These are phyloP conservation scores for Dasyprocta punctata DNA, from an alignment of 2,113 vertebrate species.

Conservation along the genomic window DNA sequence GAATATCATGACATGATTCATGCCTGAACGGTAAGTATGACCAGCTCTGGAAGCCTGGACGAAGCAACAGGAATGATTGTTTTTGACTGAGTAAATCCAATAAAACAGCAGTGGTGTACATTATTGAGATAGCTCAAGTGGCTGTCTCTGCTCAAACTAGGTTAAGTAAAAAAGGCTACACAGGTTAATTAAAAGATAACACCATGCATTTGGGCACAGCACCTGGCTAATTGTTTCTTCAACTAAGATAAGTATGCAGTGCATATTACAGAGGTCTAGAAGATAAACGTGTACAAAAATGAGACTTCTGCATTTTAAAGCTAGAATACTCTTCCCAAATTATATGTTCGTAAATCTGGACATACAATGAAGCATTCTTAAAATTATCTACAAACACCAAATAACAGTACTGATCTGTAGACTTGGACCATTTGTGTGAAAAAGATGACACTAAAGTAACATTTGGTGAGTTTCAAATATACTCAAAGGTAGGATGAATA, in stretches of 20 bases:
- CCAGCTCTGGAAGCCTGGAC: not conserved
- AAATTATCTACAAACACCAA: not conserved
- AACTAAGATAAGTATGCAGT: slow-evolving; percentile 72
- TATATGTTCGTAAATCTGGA: slow-evolving; percentile 1
- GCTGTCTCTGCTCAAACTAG: slow-evolving; percentile 74
- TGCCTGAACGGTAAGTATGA: not conserved
- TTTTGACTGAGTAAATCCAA: slow-evolving; percentile 62
- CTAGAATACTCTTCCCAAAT: not conserved
- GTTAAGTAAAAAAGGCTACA: slow-evolving; percentile 71
- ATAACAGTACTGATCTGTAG: not conserved
- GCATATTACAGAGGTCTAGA: slow-evolving; percentile 79
- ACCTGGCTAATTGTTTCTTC: slow-evolving; percentile 81
- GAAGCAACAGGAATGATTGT: not conserved
- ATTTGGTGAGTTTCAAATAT: not conserved
- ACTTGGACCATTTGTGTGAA: not conserved
- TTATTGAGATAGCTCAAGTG: slow-evolving; percentile 59
- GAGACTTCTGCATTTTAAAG: slow-evolving; percentile 69
- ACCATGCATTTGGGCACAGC: slow-evolving; percentile 78
- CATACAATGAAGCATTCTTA: not conserved
- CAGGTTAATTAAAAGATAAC: slow-evolving; percentile 88
- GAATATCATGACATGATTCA: not conserved
- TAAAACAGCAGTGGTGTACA: not conserved
- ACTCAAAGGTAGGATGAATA: not conserved
- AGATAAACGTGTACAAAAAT: slow-evolving; percentile 75
- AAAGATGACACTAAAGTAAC: not conserved